Percentiles rank a stretch among this genome's conserved stretches.
Evolutionary conservation across 2,888 invertebrate species (phyloP).

Genomic region (Octonoba sinensis): DNA sequence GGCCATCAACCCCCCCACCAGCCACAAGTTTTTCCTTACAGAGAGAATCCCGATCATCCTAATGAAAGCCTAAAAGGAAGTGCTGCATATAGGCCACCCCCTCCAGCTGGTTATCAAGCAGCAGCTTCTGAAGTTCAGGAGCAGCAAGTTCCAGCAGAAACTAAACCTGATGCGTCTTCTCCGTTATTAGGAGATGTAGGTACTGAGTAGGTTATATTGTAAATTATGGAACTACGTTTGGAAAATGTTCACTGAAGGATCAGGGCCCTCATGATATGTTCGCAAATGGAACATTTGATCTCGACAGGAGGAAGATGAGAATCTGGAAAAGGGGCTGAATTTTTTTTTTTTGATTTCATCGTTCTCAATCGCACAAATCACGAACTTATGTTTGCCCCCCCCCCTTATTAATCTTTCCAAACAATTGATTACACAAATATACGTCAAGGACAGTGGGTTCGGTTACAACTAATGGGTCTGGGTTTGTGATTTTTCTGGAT

Average conservation of each 20-base stretch:
- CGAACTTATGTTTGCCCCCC: too few relatives aligned
- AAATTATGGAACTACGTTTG: slow-evolving; percentile 30
- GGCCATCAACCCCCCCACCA: slow-evolving; percentile 57
- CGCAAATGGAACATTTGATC: slow-evolving; percentile 8
- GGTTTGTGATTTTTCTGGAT: too few relatives aligned
- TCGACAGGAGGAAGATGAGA: background rate
- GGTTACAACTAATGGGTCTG: too few relatives aligned
- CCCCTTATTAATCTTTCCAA: too few relatives aligned
- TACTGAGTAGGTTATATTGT: slow-evolving; percentile 25
- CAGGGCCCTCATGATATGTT: slow-evolving; percentile 7
- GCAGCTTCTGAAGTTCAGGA: slow-evolving; percentile 53
- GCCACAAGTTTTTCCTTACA: slow-evolving; percentile 53
- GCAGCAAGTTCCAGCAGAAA: slow-evolving; percentile 25
- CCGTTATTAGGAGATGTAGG: slow-evolving; percentile 44
- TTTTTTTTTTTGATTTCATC: slow-evolving; percentile 16
- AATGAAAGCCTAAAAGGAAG: slow-evolving; percentile 59
- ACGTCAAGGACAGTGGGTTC: too few relatives aligned
- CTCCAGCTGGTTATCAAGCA: slow-evolving; percentile 56
- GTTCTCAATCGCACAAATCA: slow-evolving; percentile 55
- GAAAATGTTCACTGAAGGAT: slow-evolving; percentile 14
- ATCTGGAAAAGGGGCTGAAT: background rate
- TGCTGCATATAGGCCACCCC: slow-evolving; percentile 52
- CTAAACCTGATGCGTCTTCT: slow-evolving; percentile 22
- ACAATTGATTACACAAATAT: too few relatives aligned
- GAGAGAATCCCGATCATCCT: slow-evolving; percentile 61